Conservation (phyloP, 2,113 vertebrate species). For the Boulengeromyrus knoepffleri region DNA sequence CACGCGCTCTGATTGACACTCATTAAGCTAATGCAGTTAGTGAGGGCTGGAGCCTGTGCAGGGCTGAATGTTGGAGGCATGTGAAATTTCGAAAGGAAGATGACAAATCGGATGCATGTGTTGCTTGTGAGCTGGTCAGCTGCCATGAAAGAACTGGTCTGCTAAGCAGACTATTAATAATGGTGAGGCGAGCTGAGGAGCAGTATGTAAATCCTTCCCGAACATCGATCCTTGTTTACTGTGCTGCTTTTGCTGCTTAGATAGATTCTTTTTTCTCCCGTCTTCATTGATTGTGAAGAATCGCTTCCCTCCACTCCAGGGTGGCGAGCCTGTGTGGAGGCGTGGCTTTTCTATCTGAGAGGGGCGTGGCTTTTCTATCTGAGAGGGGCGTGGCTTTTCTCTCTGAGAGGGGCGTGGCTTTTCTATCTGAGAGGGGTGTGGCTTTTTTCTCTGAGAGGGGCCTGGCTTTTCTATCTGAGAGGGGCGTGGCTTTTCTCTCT, state of each 20-base stretch:
- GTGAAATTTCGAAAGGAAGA: neutral
- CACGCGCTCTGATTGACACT: neutral
- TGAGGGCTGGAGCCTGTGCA: neutral
- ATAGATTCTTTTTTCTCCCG: neutral
- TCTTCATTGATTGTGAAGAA: neutral
- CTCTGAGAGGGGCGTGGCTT: too few relatives aligned
- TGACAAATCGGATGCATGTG: neutral
- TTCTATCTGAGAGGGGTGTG: too few relatives aligned
- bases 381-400: too few relatives aligned
- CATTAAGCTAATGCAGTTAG: neutral
- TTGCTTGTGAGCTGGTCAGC: neutral
- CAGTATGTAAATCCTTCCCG: neutral
- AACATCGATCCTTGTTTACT: neutral
- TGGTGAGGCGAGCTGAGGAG: neutral
- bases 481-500: neutral
- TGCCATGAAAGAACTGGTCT: neutral
- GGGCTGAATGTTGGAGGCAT: neutral
- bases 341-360: neutral
- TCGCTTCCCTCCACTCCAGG: neutral
- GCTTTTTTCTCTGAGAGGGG: too few relatives aligned
- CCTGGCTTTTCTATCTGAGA: too few relatives aligned
- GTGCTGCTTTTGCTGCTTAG: neutral
- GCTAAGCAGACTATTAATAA: neutral
- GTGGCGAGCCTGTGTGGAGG: neutral
- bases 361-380: too few relatives aligned